A percentile compares a stretch with the other conserved stretches of the same genome.
These are phyloP conservation scores for Drosophila sp. DNA, from an alignment of 1,140 invertebrate genomes.

Conservation along the genomic window DNA sequence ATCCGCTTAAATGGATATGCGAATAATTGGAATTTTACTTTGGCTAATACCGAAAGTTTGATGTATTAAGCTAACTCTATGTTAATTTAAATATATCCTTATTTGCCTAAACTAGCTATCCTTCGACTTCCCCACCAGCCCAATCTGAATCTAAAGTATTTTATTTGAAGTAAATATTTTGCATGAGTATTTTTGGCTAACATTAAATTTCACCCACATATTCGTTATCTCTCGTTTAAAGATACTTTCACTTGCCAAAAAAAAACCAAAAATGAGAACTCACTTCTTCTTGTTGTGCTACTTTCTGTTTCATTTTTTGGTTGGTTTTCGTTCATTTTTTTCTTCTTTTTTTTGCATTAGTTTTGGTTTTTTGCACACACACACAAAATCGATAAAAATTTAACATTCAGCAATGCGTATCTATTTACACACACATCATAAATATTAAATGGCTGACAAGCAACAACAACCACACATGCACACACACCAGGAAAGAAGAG, in stretches of 20 bases:
- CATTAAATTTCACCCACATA: neutral
- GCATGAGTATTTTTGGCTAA: constrained; percentile 65
- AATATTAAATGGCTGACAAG: constrained; percentile 73
- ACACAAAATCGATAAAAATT: constrained; percentile 67
- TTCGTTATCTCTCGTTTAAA: neutral
- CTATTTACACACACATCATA: constrained; percentile 75
- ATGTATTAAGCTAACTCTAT: no score
- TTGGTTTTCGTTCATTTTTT: constrained; percentile 5
- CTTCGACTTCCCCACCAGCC: no score
- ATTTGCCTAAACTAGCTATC: no score
- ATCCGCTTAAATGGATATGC: no score
- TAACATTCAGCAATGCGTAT: constrained; percentile 76
- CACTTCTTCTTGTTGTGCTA: no score
- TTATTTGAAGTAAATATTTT: constrained; percentile 75
- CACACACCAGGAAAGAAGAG: constrained; percentile 28
- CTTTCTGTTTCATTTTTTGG: neutral
- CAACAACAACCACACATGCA: constrained; percentile 37
- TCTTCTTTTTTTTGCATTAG: constrained; percentile 42
- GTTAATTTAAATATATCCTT: no score
- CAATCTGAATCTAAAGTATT: no score
- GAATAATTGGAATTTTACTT: no score
- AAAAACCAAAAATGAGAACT: neutral
- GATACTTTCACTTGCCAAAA: neutral
- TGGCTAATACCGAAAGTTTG: no score
- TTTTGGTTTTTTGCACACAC: constrained; percentile 29